Conservation (phyloP, 2,888 invertebrate species). For the Drosophila dives region DNA sequence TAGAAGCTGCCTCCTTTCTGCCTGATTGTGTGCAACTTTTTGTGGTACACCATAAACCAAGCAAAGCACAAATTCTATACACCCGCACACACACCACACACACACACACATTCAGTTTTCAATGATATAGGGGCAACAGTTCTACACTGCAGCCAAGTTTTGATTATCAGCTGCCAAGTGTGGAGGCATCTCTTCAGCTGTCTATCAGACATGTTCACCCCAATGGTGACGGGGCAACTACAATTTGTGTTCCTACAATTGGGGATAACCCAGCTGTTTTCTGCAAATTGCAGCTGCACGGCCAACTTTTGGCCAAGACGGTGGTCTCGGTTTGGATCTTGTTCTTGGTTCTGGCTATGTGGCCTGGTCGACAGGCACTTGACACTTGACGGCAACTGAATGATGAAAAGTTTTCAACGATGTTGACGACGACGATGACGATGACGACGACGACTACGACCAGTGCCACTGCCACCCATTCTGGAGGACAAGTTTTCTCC, state of each 20-base stretch:
- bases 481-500: conserved; percentile 58
- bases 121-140: conserved; percentile 31
- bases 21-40: conserved; percentile 44
- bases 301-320: conserved; percentile 30
- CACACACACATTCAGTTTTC: conserved; percentile 2
- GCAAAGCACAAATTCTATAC: conserved; percentile 14
- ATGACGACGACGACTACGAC: conserved; percentile 24
- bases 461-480: background rate
- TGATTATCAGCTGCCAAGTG: conserved; percentile 71
- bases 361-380: conserved; percentile 59
- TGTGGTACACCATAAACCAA: conserved; percentile 53
- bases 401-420: conserved; percentile 70
- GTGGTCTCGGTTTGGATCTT: conserved; percentile 9
- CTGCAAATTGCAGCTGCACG: conserved; percentile 33
- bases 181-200: conserved; percentile 21
- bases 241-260: conserved; percentile 57
- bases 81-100: background rate
- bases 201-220: conserved; percentile 36
- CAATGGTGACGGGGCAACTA: conserved; percentile 24
- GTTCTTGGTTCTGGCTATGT: background rate
- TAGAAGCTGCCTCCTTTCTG: background rate
- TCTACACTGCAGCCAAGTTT: conserved; percentile 50
- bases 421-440: conserved; percentile 32
- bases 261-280: conserved; percentile 35
- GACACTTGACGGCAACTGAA: conserved; percentile 75